Evolutionary conservation across 2,797 vertebrate species (phyloP).

Genomic region (Chiloscyllium punctatum): DNA sequence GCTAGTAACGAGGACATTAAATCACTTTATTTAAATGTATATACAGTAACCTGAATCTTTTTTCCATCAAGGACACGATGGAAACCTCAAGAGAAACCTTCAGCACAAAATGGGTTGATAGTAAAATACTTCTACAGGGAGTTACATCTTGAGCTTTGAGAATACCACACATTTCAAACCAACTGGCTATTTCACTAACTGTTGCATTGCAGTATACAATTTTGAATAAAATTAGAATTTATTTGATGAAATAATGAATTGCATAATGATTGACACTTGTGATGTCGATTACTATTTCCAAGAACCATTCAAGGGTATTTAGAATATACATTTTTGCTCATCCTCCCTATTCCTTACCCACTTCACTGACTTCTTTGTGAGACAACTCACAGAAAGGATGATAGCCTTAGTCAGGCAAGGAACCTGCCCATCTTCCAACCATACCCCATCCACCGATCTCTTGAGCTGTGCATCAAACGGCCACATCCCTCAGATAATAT

Average conservation of each 20-base stretch:
- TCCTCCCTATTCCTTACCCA: too few species aligned
- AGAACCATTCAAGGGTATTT: not conserved
- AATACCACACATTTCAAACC: not conserved
- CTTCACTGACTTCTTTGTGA: too few species aligned
- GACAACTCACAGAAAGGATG: too few species aligned
- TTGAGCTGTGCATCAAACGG: too few species aligned
- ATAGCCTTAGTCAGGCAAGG: too few species aligned
- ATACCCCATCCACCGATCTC: too few species aligned
- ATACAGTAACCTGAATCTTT: not conserved
- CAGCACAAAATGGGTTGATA: not conserved
- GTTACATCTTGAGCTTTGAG: not conserved
- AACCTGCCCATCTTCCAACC: too few species aligned
- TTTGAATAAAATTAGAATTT: not conserved
- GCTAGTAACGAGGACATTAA: not conserved
- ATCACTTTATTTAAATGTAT: not conserved
- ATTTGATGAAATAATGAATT: not conserved
- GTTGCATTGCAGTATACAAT: not conserved
- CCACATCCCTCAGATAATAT: too few species aligned
- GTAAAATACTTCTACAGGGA: not conserved
- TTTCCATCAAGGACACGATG: not conserved
- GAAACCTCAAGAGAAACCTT: not conserved
- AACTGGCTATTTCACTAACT: not conserved
- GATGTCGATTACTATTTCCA: not conserved
- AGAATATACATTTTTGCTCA: too few species aligned
- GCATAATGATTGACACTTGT: not conserved